phyloP scores from a whole-genome alignment of 2,797 vertebrate species.

The Monodelphis domestica region DNA sequence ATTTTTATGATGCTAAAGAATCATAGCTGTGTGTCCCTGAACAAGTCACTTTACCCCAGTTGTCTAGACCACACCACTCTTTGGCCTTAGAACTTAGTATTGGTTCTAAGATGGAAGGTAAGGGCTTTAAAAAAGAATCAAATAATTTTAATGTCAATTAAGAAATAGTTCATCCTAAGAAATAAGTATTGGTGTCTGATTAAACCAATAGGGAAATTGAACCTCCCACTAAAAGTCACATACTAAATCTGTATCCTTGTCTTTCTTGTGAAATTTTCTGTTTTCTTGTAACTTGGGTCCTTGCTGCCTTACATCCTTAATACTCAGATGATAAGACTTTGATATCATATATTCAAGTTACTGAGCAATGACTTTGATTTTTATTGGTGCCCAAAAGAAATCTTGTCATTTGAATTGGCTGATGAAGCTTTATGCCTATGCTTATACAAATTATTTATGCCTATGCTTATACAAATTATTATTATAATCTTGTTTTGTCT shows the following conservation, averaged over 20 bases:
- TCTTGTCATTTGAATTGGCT: constrained; percentile 36
- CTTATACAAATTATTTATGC: background rate
- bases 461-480: constrained; percentile 5
- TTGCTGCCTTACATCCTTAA: constrained; percentile 10
- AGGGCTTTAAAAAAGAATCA: constrained; percentile 38
- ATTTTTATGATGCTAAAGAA: background rate
- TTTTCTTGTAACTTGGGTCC: constrained; percentile 27
- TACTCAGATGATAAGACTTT: constrained; percentile 34
- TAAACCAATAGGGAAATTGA: constrained; percentile 2
- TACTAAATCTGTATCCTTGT: constrained; percentile 7
- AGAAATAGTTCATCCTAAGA: constrained; percentile 2
- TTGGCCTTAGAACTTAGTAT: too few species aligned
- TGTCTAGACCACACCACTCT: too few species aligned
- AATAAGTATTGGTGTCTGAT: background rate
- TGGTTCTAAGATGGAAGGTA: too few species aligned
- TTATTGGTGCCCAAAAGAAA: constrained; percentile 40
- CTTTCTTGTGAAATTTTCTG: constrained; percentile 28
- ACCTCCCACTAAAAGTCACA: background rate
- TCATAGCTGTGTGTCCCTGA: background rate
- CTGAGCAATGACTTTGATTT: constrained; percentile 41
- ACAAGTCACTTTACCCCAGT: too few species aligned
- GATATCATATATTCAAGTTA: constrained; percentile 33
- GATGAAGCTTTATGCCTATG: background rate
- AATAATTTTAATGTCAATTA: constrained; percentile 38
- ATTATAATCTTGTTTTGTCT: constrained; percentile 35